phyloP scores from a whole-genome alignment of 1,140 invertebrate species.

The Sitophilus oryzae region DNA sequence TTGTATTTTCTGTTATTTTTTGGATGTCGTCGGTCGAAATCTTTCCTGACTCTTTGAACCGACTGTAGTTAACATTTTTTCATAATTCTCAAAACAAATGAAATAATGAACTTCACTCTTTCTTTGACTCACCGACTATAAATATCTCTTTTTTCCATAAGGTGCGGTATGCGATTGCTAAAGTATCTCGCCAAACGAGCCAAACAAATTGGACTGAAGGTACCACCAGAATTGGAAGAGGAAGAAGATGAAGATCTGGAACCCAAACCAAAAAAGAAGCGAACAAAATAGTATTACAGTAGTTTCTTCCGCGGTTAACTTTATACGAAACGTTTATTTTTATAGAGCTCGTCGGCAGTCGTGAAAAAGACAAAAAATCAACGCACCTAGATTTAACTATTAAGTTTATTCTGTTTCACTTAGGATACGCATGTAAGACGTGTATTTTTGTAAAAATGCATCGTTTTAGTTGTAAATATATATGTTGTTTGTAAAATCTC shows the following conservation, averaged over 20 bases:
- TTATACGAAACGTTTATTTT: not conserved
- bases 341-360: not conserved
- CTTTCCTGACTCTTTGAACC: no score
- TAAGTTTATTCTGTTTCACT: not conserved
- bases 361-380: not conserved
- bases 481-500: not conserved
- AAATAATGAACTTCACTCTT: no score
- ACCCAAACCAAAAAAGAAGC: slow-evolving; percentile 40
- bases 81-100: no score
- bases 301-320: not conserved
- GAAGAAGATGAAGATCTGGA: slow-evolving; percentile 5
- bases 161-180: slow-evolving; percentile 67
- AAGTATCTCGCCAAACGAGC: slow-evolving; percentile 69
- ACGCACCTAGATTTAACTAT: not conserved
- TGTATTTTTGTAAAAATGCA: not conserved
- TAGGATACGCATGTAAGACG: not conserved
- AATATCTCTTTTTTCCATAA: no score
- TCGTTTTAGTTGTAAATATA: not conserved
- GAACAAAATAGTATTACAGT: slow-evolving; percentile 19
- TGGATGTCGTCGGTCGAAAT: no score
- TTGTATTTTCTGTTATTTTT: no score
- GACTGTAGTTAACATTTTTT: no score
- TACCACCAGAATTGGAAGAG: slow-evolving; percentile 30
- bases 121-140: no score
- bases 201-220: slow-evolving; percentile 55